phyloP scores from a whole-genome alignment of 2,113 vertebrate genomes.

The Brevimyrus niger region DNA sequence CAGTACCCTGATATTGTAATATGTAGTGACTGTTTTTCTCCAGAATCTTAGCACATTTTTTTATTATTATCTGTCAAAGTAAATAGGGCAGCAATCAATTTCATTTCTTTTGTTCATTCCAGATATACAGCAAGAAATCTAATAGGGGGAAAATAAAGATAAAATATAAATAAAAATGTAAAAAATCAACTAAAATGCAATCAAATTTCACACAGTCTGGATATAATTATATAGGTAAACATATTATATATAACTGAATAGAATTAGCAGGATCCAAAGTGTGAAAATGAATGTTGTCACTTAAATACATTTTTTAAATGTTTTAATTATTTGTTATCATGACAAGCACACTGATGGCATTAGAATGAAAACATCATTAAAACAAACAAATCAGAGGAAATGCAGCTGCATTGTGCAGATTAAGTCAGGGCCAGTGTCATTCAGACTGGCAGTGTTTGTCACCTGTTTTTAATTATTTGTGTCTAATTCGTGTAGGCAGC shows the following conservation, averaged over 20 bases:
- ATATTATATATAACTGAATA: not conserved
- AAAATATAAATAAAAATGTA: not conserved
- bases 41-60: not conserved
- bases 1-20: not conserved
- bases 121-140: not conserved
- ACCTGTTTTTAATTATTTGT: not conserved
- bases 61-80: not conserved
- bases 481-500: not conserved
- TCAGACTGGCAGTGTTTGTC: not conserved
- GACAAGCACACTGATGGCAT: not conserved
- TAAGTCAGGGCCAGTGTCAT: not conserved
- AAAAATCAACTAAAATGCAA: not conserved
- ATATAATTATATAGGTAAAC: not conserved
- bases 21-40: not conserved
- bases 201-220: not conserved
- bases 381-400: not conserved
- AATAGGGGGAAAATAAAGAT: not conserved
- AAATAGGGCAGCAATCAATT: not conserved
- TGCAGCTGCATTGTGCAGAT: not conserved
- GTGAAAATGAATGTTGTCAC: not conserved
- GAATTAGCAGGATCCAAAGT: not conserved
- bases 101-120: not conserved
- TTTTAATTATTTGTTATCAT: not conserved
- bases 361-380: conserved; percentile 3
- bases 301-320: not conserved